Conservation (phyloP, 1,140 invertebrate genomes). For the Dendroctonus ponderosae region DNA sequence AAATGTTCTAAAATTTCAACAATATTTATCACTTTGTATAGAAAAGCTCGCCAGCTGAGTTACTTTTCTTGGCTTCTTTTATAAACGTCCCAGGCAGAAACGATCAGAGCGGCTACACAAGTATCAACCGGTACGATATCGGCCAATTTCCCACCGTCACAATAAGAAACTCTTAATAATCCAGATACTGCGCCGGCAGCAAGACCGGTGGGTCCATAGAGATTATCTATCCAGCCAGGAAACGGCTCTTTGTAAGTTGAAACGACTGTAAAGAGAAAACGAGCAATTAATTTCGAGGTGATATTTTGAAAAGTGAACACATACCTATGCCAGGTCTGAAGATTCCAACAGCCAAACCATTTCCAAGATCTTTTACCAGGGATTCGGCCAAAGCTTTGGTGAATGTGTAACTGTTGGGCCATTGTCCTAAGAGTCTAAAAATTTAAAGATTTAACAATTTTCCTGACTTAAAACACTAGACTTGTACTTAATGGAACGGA, state of each 20-base stretch:
- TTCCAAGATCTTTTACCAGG: constrained; percentile 58
- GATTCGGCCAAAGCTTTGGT: constrained; percentile 81
- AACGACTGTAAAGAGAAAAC: constrained; percentile 45
- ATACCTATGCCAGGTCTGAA: constrained; percentile 61
- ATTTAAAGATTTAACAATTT: constrained; percentile 6
- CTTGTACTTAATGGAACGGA: background rate
- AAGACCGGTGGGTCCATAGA: constrained; percentile 82
- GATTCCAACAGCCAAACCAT: constrained; percentile 64
- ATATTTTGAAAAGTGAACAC: background rate
- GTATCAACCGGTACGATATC: constrained; percentile 75
- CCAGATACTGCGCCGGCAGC: constrained; percentile 69
- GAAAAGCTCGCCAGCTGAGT: background rate
- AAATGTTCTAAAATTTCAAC: constrained; percentile 45
- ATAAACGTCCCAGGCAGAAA: constrained; percentile 63
- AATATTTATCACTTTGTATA: constrained; percentile 4
- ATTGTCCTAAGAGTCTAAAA: constrained; percentile 51
- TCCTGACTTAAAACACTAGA: background rate
- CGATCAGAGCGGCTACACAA: constrained; percentile 74
- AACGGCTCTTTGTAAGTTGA: constrained; percentile 54
- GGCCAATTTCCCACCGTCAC: constrained; percentile 58
- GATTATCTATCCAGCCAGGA: constrained; percentile 82
- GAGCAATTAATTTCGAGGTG: background rate
- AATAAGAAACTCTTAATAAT: constrained; percentile 67
- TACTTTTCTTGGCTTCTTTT: constrained; percentile 46
- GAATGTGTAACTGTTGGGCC: constrained; percentile 82